Conservation (phyloP, 2,888 invertebrate species). For the Dryobotodes eremita region DNA sequence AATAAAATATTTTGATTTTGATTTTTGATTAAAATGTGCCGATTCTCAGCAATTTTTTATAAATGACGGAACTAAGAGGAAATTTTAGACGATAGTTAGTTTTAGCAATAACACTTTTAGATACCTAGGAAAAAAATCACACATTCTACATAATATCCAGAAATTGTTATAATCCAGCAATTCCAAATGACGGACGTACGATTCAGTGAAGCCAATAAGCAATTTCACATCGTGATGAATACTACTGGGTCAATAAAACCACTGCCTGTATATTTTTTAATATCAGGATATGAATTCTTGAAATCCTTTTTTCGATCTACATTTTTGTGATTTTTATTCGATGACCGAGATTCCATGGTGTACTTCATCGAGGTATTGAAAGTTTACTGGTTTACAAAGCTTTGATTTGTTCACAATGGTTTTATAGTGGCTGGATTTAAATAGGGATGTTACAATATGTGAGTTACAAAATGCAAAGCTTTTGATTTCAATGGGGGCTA, state of each 20-base stretch:
- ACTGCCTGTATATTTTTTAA: not conserved
- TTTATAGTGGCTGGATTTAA: not conserved
- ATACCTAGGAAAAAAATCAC: too few species aligned
- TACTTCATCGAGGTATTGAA: not conserved
- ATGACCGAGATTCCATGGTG: not conserved
- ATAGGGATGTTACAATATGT: not conserved
- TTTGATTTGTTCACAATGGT: not conserved
- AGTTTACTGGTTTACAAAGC: not conserved
- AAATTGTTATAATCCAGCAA: not conserved
- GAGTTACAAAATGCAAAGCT: not conserved
- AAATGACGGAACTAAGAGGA: too few species aligned
- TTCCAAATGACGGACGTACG: not conserved
- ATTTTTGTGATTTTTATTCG: not conserved
- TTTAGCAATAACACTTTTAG: not conserved
- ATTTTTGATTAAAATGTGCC: too few species aligned
- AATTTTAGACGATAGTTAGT: too few species aligned
- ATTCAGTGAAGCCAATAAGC: not conserved
- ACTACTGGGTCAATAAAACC: not conserved
- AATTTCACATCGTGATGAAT: not conserved
- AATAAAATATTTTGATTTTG: too few species aligned
- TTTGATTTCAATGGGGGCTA: too few species aligned
- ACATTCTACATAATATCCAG: not conserved
- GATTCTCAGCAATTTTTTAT: too few species aligned
- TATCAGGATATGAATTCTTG: not conserved
- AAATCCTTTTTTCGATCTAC: not conserved